Evolutionary conservation across 64 coral and sea anemone genomes (phyloP).

Genomic region (Exaiptasia diaphana): DNA sequence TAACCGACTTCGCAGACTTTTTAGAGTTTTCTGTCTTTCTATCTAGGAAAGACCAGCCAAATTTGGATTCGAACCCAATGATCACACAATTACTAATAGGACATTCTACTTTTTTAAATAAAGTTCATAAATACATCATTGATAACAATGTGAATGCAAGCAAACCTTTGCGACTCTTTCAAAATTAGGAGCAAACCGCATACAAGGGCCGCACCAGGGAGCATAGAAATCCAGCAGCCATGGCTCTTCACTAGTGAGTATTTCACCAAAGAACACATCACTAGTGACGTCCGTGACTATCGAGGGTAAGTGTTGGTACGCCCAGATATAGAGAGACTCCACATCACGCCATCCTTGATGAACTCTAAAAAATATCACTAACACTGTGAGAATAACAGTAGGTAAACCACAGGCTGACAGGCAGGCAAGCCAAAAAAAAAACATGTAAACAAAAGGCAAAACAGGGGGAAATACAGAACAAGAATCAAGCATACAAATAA

Average conservation of each 20-base stretch:
- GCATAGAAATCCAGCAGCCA: conserved; percentile 94
- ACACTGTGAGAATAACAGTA: too few species aligned
- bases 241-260: conserved; percentile 61
- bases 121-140: too few species aligned
- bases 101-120: too few species aligned
- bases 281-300: conserved; percentile 61
- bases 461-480: not conserved
- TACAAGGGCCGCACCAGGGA: conserved; percentile 95
- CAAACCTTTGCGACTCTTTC: conserved; percentile 84
- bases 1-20: too few species aligned
- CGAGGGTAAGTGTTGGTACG: conserved; percentile 83
- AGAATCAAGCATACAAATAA: too few species aligned
- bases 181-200: conserved; percentile 97
- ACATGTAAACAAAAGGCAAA: not conserved
- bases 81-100: too few species aligned
- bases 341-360: conserved; percentile 89
- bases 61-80: too few species aligned
- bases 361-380: conserved; percentile 13
- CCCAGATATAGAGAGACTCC: conserved; percentile 78
- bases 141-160: too few species aligned
- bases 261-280: conserved; percentile 61
- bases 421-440: too few species aligned
- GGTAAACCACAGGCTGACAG: not conserved
- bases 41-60: too few species aligned
- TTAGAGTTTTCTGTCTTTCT: too few species aligned